Conservation (phyloP, 53 echinoderm and acorn worm species). For the Hippasteria phrygiana region DNA sequence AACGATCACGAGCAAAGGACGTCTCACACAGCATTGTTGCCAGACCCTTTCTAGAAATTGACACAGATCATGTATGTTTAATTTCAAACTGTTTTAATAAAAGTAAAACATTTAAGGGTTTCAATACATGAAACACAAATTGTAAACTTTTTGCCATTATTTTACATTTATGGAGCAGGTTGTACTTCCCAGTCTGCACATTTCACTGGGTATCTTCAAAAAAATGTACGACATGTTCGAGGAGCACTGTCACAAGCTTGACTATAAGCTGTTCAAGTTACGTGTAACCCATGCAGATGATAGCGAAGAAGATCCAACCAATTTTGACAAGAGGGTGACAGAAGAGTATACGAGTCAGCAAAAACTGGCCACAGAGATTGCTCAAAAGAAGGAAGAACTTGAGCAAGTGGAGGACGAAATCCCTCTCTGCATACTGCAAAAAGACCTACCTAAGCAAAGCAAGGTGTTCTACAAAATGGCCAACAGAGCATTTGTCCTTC, state of each 20-base stretch:
- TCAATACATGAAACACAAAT: neutral
- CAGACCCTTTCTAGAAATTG: constrained; percentile 23
- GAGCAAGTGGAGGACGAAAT: constrained; percentile 27
- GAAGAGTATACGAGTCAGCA: neutral
- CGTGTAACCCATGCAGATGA: neutral
- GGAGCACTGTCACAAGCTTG: constrained; percentile 3
- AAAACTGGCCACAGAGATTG: neutral
- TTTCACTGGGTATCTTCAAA: constrained; percentile 41
- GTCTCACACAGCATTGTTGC: constrained; percentile 47
- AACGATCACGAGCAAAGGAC: neutral
- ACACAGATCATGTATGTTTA: constrained; percentile 50
- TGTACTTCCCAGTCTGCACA: constrained; percentile 28
- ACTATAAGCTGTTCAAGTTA: neutral
- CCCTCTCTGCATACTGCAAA: neutral
- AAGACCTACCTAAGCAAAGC: neutral
- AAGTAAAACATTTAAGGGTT: neutral
- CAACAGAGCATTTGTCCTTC: neutral
- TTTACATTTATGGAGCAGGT: neutral
- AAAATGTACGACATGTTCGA: constrained; percentile 40
- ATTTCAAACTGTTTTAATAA: neutral
- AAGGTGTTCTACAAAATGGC: neutral
- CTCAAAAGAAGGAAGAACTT: neutral
- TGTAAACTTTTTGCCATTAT: neutral
- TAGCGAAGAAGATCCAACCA: neutral
- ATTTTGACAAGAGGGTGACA: neutral